Evolutionary conservation across 2,797 vertebrate species (phyloP).

Genomic region (Intellagama lesueurii): DNA sequence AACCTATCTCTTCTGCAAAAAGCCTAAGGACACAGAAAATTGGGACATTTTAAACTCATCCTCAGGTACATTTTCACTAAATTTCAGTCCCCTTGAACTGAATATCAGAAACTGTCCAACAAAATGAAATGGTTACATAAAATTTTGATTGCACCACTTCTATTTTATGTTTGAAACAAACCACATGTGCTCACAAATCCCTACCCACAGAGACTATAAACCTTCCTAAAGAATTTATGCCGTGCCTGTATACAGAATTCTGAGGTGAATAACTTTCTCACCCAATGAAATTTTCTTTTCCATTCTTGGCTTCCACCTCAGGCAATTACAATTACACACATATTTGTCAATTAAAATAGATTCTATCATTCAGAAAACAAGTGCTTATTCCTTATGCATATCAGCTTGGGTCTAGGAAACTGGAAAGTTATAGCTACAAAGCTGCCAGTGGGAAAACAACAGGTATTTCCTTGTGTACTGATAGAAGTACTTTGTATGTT

Average conservation of each 20-base stretch:
- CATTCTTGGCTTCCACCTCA: not conserved
- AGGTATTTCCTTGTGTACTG: not conserved
- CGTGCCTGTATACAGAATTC: not conserved
- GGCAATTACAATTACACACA: not conserved
- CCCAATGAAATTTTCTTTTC: not conserved
- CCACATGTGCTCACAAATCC: not conserved
- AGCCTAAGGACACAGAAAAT: not conserved
- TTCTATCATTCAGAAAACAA: conserved; percentile 6
- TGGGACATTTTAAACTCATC: not conserved
- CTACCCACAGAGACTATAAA: not conserved
- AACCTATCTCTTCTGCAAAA: not conserved
- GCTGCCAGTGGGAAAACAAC: not conserved
- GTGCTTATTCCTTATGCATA: not conserved
- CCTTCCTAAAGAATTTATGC: not conserved
- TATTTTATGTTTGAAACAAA: not conserved
- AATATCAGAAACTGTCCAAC: not conserved
- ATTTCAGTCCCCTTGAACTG: not conserved
- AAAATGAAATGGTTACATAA: not conserved
- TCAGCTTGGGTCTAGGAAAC: not conserved
- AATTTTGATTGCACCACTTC: not conserved
- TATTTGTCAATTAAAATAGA: not conserved
- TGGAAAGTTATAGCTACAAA: not conserved
- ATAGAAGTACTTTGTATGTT: not conserved
- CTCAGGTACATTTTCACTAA: not conserved
- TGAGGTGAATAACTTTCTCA: not conserved